Evolutionary conservation across 2,888 invertebrate genomes (phyloP).

Genomic region (Cosmopolites sordidus): DNA sequence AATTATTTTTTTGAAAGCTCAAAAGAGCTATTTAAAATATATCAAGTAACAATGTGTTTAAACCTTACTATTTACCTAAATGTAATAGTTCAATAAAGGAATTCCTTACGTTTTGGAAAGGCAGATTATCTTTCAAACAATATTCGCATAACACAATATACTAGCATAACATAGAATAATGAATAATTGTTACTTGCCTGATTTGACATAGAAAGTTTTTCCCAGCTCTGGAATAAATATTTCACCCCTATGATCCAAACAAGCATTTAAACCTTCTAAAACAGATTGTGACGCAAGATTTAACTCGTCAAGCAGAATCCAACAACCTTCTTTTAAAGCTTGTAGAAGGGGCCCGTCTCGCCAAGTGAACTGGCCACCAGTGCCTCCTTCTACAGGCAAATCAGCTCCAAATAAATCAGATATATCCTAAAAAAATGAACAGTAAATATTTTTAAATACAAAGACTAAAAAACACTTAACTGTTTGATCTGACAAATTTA

Average conservation of each 20-base stretch:
- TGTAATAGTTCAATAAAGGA: too few species aligned
- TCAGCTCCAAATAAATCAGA: constrained; percentile 98
- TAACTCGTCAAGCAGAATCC: constrained; percentile 96
- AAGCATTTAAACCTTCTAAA: constrained; percentile 96
- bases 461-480: constrained; percentile 46
- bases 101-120: too few species aligned
- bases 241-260: constrained; percentile 95
- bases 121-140: too few species aligned
- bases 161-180: too few species aligned
- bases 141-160: too few species aligned
- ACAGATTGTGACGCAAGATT: constrained; percentile 98
- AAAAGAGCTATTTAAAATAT: neutral
- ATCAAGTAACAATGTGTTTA: neutral
- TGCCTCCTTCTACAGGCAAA: constrained; percentile 85
- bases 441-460: too few species aligned
- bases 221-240: constrained; percentile 94
- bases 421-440: constrained; percentile 65
- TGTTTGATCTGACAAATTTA: constrained; percentile 98
- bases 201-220: constrained; percentile 72
- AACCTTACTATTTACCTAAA: too few species aligned
- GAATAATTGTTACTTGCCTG: constrained; percentile 33
- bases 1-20: neutral
- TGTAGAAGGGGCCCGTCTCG: constrained; percentile 92
- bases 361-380: constrained; percentile 88
- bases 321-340: constrained; percentile 87